Evolutionary conservation across 2,888 invertebrate species (phyloP), one percentile per base, ranked within the genome.

Genomic region (Andricus curvator): DNA sequence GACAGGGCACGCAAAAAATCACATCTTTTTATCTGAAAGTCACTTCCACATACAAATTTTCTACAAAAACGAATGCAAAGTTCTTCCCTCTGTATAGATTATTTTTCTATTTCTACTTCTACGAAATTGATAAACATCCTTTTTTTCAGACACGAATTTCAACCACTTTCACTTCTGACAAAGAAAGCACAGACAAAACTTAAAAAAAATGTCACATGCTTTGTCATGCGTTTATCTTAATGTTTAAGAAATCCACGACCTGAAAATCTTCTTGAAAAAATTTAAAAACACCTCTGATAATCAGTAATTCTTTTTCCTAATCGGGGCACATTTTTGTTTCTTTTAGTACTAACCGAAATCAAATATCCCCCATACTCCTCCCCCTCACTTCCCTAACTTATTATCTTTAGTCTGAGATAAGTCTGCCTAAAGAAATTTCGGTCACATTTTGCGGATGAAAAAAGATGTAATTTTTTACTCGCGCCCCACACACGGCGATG

Each of bases 361-460:
- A 9, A 22, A 9, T 22, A 5, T 17, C 48, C 17, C 6, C 48
- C 48, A 6, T 6, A 0, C n/a, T n/a, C 56, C 56, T 51, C 17
- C n/a, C 56, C 56, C 56, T 51, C 17, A 2, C 56, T 37, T 37
- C 37, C 9, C 37, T 37, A 37, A 37, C 37, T 37, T 56, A 60
- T 60, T 22, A 60, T 62, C 13, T 62, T 62, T 62, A 25, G 62
- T 22, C 25, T 62, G 25, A 25, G 22, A 62, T 25, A 13, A n/a
- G 3, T n/a, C 64, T 25, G 13, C 64, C 29, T 20, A 33, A 9
- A 9, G 29, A 41, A 48, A 70, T 29, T 51, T 51, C 25, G 1
- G 3, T 51, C 70, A 76, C 70, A 64, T 82, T 70, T 77, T 67
- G 70, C 76, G 80, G 65, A 60, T 62, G 80, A 64, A 78, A 78